These are phyloP conservation scores for Murina feae DNA, from an alignment of 2,113 vertebrate genomes.

Conservation along the genomic window DNA sequence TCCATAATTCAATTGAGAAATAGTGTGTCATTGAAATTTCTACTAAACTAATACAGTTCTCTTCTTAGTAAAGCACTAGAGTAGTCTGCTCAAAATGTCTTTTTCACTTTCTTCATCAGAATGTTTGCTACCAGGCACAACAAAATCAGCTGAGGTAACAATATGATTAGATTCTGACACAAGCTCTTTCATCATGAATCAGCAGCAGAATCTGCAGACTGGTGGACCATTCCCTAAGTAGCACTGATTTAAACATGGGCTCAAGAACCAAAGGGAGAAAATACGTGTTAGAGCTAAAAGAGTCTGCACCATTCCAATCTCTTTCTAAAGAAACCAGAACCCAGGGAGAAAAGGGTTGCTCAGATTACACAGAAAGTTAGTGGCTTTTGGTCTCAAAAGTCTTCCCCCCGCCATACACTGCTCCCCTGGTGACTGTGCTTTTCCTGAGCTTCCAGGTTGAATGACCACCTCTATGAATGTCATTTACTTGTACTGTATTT, in stretches of 20 bases:
- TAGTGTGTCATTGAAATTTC: background rate
- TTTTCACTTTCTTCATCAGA: background rate
- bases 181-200: background rate
- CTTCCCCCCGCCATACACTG: background rate
- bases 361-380: background rate
- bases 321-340: background rate
- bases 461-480: background rate
- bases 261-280: background rate
- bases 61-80: background rate
- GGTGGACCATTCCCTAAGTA: background rate
- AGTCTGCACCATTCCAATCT: background rate
- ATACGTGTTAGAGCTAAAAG: background rate
- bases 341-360: background rate
- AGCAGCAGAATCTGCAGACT: background rate
- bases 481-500: background rate
- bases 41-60: background rate
- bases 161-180: background rate
- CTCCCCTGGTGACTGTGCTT: background rate
- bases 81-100: background rate
- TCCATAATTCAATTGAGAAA: conserved; percentile 23
- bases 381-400: background rate
- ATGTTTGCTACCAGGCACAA: background rate
- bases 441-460: background rate
- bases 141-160: background rate
- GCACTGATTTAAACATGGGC: background rate